Evolutionary conservation across 2,797 vertebrate species (phyloP).

Genomic region (Phrynocephalus guinanensis): DNA sequence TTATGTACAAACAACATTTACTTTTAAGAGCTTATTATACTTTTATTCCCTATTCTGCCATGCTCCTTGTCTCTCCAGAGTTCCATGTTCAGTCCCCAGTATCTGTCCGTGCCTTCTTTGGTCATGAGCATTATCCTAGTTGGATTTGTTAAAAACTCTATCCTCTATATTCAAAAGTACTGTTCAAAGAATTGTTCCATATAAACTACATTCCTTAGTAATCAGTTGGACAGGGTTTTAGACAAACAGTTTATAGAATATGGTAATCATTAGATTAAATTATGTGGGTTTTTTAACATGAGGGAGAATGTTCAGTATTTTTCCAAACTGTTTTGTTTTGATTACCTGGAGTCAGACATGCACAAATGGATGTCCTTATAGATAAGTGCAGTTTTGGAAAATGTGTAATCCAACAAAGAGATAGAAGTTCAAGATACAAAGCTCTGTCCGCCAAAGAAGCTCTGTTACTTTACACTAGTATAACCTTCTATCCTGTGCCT

Average conservation of each 20-base stretch:
- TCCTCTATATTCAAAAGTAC: conserved; percentile 21
- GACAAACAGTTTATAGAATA: conserved; percentile 61
- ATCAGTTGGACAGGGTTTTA: conserved; percentile 58
- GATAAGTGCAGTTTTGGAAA: conserved; percentile 41
- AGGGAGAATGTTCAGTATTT: conserved; percentile 17
- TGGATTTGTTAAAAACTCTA: not conserved
- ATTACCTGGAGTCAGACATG: not conserved
- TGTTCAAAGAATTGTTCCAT: conserved; percentile 37
- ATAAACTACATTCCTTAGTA: conserved; percentile 61
- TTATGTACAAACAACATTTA: no score
- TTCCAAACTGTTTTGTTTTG: conserved; percentile 36
- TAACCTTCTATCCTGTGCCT: not conserved
- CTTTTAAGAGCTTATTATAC: not conserved
- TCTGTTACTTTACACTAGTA: no score
- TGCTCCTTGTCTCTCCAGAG: not conserved
- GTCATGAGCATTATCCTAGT: not conserved
- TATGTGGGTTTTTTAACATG: conserved; percentile 32
- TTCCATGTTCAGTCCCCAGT: not conserved
- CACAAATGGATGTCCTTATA: conserved; percentile 30
- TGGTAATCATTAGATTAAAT: conserved; percentile 20
- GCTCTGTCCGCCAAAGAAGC: no score
- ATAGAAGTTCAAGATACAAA: no score
- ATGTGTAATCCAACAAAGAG: not conserved
- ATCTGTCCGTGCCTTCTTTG: not conserved
- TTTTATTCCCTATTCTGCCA: not conserved